These are phyloP conservation scores for Rhinichthys klamathensis DNA, from an alignment of 2,113 vertebrate genomes.

Conservation along the genomic window DNA sequence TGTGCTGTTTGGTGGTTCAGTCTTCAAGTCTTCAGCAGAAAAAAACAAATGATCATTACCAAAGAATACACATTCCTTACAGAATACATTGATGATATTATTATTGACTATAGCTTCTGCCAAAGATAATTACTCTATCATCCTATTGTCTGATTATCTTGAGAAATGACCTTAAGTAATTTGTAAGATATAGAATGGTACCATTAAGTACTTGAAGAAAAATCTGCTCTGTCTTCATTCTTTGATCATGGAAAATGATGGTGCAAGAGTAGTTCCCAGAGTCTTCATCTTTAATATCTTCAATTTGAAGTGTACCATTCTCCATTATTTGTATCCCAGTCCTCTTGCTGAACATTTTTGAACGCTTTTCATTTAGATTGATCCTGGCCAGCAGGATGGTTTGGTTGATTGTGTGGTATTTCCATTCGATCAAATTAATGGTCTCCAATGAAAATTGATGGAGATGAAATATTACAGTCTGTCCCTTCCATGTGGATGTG, in stretches of 20 bases:
- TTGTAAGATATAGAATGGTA: background rate
- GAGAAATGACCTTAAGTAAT: background rate
- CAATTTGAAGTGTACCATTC: conserved; percentile 39
- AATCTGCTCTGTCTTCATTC: background rate
- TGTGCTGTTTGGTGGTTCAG: background rate
- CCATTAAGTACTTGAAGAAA: conserved; percentile 22
- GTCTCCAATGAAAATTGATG: background rate
- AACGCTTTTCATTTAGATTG: background rate
- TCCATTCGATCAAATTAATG: conserved; percentile 43
- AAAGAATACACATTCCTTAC: background rate
- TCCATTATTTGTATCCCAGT: background rate
- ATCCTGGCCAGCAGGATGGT: conserved; percentile 39
- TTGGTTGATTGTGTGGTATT: background rate
- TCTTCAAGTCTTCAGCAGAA: background rate
- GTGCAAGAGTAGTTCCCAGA: conserved; percentile 48
- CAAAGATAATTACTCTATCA: background rate
- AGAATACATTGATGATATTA: background rate
- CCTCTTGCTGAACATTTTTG: background rate
- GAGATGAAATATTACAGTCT: conserved; percentile 17
- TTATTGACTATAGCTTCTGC: background rate
- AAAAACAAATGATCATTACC: background rate
- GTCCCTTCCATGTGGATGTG: background rate
- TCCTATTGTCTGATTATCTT: background rate
- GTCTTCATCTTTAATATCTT: conserved; percentile 26
- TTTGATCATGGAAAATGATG: background rate